These are phyloP conservation scores for Sisor rabdophorus DNA, from an alignment of 2,113 vertebrate genomes.

Conservation along the genomic window DNA sequence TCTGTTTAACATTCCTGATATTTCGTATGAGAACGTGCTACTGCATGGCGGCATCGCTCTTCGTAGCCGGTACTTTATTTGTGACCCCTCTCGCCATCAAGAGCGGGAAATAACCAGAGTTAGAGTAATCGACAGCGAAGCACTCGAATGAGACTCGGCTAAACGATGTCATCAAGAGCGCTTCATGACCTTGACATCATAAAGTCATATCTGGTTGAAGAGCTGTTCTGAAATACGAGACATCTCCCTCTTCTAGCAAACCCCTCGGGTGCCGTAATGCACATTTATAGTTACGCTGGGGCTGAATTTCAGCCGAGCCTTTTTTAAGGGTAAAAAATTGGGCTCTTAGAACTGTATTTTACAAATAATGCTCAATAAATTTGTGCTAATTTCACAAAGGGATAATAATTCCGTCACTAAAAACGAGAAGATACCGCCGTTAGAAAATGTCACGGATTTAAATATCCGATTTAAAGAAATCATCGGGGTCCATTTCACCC, in stretches of 20 bases:
- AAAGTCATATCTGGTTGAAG: slow-evolving; percentile 9
- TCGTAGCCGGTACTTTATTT: background rate
- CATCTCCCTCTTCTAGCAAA: background rate
- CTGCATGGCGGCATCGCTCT: background rate
- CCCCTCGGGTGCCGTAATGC: background rate
- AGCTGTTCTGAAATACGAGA: slow-evolving; percentile 11
- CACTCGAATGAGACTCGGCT: background rate
- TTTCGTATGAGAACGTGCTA: background rate
- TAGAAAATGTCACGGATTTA: too few relatives aligned
- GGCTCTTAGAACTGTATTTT: too few relatives aligned
- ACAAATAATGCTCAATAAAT: too few relatives aligned
- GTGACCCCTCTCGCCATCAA: background rate
- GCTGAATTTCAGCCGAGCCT: background rate
- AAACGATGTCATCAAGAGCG: background rate
- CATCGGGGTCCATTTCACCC: too few relatives aligned
- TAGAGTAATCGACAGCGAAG: background rate
- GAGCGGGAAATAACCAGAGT: background rate
- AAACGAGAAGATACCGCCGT: too few relatives aligned
- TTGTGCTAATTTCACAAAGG: too few relatives aligned
- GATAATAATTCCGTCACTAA: too few relatives aligned
- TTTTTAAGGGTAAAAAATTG: background rate
- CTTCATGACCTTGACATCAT: slow-evolving; percentile 22
- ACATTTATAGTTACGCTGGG: background rate
- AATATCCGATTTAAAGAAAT: too few relatives aligned
- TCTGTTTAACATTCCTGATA: background rate